Conservation (phyloP, 2,888 invertebrate genomes). For the Andricus curvator region DNA sequence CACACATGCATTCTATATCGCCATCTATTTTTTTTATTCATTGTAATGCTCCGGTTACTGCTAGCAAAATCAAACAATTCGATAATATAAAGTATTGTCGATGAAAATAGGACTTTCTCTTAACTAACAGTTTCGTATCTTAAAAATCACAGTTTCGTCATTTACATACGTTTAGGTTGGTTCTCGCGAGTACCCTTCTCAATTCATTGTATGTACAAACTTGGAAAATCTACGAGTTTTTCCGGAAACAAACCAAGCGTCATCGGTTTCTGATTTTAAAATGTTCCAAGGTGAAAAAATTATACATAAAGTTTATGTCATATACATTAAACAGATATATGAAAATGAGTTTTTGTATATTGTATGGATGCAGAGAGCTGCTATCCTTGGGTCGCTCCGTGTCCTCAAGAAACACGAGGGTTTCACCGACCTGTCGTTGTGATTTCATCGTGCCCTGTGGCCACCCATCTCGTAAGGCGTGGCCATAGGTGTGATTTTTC, state of each 20-base stretch:
- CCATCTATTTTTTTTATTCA: background rate
- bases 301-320: no score
- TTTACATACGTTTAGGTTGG: conserved; percentile 32
- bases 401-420: no score
- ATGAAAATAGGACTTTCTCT: conserved; percentile 28
- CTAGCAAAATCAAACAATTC: background rate
- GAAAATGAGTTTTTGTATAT: no score
- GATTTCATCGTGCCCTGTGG: no score
- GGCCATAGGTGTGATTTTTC: no score
- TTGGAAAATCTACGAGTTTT: conserved; percentile 20
- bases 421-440: no score
- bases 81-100: conserved; percentile 31
- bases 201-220: conserved; percentile 15
- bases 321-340: no score
- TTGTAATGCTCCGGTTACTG: background rate
- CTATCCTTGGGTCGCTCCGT: no score
- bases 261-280: background rate
- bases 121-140: conserved; percentile 35
- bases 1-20: background rate
- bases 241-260: conserved; percentile 9
- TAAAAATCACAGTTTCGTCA: conserved; percentile 37
- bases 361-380: no score
- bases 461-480: no score
- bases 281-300: background rate
- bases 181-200: conserved; percentile 25